A percentile compares a stretch with the other conserved stretches of the same genome.
Conservation (phyloP, 1,140 invertebrate genomes). For the Drosophila quadrilineata region DNA sequence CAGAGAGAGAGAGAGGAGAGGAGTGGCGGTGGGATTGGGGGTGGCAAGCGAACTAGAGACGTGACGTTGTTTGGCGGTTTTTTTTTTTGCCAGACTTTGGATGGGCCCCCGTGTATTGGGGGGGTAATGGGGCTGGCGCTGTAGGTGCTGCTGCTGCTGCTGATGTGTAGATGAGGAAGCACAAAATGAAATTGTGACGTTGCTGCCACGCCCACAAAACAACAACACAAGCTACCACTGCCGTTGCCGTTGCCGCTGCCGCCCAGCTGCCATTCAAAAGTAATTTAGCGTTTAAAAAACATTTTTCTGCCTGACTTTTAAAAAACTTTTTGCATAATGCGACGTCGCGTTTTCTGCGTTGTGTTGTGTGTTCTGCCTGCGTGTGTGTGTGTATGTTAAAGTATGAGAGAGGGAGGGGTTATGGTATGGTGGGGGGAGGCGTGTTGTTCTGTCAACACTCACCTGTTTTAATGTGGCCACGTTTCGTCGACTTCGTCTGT, state of each 20-base stretch:
- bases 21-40: not conserved
- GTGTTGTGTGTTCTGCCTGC: slow-evolving; percentile 21
- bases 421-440: not conserved
- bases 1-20: slow-evolving; percentile 10
- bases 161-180: slow-evolving; percentile 60
- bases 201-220: slow-evolving; percentile 53
- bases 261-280: slow-evolving; percentile 72
- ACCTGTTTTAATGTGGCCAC: slow-evolving; percentile 64
- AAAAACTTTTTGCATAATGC: slow-evolving; percentile 71
- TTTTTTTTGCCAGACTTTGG: no score
- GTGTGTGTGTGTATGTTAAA: not conserved
- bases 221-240: slow-evolving; percentile 7
- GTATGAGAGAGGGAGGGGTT: slow-evolving; percentile 11
- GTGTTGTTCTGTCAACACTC: slow-evolving; percentile 45
- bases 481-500: slow-evolving; percentile 72
- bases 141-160: no score
- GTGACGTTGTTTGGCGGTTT: no score
- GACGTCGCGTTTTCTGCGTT: slow-evolving; percentile 31
- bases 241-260: not conserved
- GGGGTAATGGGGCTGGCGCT: not conserved
- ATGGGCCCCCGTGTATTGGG: no score
- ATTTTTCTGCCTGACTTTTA: slow-evolving; percentile 77
- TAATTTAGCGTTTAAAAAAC: slow-evolving; percentile 79
- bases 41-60: no score
- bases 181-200: slow-evolving; percentile 74